phyloP scores from a whole-genome alignment of 30 jellyfish, hydroid and myxozoan genomes.

The Calvadosia cruxmelitensis region DNA sequence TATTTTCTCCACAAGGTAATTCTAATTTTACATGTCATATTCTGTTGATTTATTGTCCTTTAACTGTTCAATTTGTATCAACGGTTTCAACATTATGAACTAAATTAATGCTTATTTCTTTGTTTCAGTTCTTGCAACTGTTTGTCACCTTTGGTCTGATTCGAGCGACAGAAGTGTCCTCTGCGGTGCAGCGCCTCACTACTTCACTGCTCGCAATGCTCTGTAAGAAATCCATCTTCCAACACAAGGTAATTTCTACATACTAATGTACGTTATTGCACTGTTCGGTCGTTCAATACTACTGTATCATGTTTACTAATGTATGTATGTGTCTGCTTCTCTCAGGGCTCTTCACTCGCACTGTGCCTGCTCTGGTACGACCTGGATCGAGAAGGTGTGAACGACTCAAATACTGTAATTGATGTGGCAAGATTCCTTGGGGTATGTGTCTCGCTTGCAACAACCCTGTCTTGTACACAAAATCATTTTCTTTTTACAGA shows the following conservation, averaged over 20 bases:
- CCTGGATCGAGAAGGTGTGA: slow-evolving; percentile 32
- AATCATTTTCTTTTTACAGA: slow-evolving; percentile 6
- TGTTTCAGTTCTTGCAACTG: background rate
- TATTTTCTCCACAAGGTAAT: slow-evolving; percentile 44
- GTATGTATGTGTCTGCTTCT: background rate
- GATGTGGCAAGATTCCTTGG: slow-evolving; percentile 29
- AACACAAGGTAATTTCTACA: slow-evolving; percentile 26
- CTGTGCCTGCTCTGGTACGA: slow-evolving; percentile 44
- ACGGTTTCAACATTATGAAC: no score
- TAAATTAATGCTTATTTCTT: no score
- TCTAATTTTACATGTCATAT: no score
- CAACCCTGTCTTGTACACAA: no score
- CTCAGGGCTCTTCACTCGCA: slow-evolving; percentile 47
- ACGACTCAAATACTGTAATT: slow-evolving; percentile 22
- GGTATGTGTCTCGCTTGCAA: slow-evolving; percentile 12
- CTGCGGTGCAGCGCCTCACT: slow-evolving; percentile 38
- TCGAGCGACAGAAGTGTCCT: background rate
- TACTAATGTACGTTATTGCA: no score
- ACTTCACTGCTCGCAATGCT: slow-evolving; percentile 26
- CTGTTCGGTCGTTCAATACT: no score
- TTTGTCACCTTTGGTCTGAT: background rate
- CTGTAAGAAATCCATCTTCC: slow-evolving; percentile 30
- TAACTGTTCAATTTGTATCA: no score
- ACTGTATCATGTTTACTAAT: background rate
- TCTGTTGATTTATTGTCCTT: no score